A percentile compares a stretch with the other conserved stretches of the same genome.
These are phyloP conservation scores for Heterotis niloticus DNA, from an alignment of 2,113 vertebrate species.

Conservation along the genomic window DNA sequence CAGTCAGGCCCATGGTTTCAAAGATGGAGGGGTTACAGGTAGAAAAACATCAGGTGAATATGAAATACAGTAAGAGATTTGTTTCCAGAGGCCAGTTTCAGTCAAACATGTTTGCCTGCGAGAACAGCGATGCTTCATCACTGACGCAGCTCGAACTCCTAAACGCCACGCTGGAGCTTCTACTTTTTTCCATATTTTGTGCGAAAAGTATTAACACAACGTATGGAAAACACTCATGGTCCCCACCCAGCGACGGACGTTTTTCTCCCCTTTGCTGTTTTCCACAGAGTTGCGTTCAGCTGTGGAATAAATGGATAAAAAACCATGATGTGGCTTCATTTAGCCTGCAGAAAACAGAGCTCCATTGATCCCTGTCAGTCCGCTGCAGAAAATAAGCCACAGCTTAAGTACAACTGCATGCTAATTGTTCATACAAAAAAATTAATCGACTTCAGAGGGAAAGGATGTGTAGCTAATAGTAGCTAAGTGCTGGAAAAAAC, in stretches of 20 bases:
- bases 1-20: neutral
- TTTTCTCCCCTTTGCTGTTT: neutral
- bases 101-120: slow-evolving; percentile 60
- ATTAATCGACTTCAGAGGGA: neutral
- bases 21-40: slow-evolving; percentile 20
- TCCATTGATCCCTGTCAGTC: neutral
- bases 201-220: neutral
- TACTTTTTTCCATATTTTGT: slow-evolving; percentile 16
- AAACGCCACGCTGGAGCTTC: slow-evolving; percentile 42
- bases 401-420: no score
- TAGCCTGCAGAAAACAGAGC: neutral
- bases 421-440: neutral
- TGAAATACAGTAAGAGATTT: slow-evolving; percentile 59
- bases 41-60: slow-evolving; percentile 58
- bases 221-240: neutral
- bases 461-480: neutral
- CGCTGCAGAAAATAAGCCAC: neutral
- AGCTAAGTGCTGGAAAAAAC: neutral
- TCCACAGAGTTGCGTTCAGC: neutral
- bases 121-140: slow-evolving; percentile 37
- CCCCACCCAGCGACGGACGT: no score
- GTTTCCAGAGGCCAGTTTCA: slow-evolving; percentile 57
- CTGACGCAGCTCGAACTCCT: slow-evolving; percentile 53
- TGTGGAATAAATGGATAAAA: neutral
- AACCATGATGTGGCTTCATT: neutral